Conservation (phyloP, 2,797 vertebrate species). For the Chiropotes sagulatus region DNA sequence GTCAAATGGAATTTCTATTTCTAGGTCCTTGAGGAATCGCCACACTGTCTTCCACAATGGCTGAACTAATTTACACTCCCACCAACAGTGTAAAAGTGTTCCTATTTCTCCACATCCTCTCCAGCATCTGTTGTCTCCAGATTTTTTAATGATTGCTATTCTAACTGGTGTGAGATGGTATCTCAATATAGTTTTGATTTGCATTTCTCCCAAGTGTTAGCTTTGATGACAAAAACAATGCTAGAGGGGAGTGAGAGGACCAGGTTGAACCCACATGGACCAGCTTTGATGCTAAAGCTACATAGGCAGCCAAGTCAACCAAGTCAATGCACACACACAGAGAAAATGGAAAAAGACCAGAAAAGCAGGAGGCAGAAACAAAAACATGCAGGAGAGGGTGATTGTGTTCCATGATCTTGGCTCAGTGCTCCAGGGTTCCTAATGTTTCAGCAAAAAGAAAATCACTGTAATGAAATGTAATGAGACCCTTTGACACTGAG, state of each 20-base stretch:
- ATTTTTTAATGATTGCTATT: too few species aligned
- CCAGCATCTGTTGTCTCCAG: too few species aligned
- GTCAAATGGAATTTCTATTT: too few species aligned
- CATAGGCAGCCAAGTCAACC: neutral
- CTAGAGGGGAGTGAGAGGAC: neutral
- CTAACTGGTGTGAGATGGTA: too few species aligned
- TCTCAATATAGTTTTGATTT: too few species aligned
- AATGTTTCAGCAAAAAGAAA: constrained; percentile 58
- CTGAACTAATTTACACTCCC: too few species aligned
- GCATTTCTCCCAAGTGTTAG: neutral
- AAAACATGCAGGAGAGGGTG: neutral
- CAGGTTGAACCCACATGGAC: neutral
- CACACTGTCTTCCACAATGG: too few species aligned
- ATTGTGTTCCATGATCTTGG: neutral
- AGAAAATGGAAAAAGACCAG: neutral
- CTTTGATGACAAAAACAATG: constrained; percentile 36
- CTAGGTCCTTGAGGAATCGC: too few species aligned
- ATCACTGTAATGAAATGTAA: constrained; percentile 31
- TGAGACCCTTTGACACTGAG: neutral
- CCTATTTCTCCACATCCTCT: too few species aligned
- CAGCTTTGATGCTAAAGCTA: neutral
- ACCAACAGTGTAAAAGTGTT: too few species aligned
- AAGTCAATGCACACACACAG: neutral
- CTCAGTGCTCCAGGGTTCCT: neutral
- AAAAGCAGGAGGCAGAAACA: neutral